Base-by-base conservation (phyloP, 2,113 vertebrate species). In the Pachyramphus minor region DNA sequence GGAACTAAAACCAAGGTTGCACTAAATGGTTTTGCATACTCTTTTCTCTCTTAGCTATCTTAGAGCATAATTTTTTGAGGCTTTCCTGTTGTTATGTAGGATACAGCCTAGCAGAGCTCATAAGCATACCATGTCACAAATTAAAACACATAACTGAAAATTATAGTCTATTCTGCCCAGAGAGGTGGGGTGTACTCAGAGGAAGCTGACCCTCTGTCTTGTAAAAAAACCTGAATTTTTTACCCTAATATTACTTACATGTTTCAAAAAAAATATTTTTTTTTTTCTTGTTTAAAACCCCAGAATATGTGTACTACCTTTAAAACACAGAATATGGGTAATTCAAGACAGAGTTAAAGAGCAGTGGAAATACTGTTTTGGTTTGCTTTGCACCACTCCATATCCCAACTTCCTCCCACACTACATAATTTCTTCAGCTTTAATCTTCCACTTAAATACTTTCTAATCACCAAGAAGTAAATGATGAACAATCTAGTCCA, bases 401-500 rank as follows among this genome's bases (percentile, higher is more conserved):
- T 14, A 68, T 75, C 21, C 13, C 20, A 63, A 2, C 15, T 60
- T 84, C 62, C 63, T 76, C 8, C 62, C 49, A 44, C 8, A 14
- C 2, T 12, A 21, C 1, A 0, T 68, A 64, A 37, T 39, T 93
- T 68, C 25, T 50, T 91, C 37, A 59, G 4, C 41, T 89, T 77
- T 62, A 58, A 27, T 45, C 11, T 66, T 58, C 11, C 12, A n/a
- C 13, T 49, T 88, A 53, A 78, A 30, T 52, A 2, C 28, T 76
- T 91, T 60, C 22, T 91, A 63, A 66, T 72, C 21, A n/a, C 9
- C 37, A 18, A 17, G 62, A 63, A 74, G 67, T 59, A 60, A 55
- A 56, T 39, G 0, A n/a, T 47, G 21, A 88, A 66, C 0, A 3
- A 20, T 50, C 8, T 21, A 73, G 42, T 53, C 5, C 7, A 56